phyloP scores from a whole-genome alignment of 2,113 vertebrate genomes.

The Stictonetta naevosa region DNA sequence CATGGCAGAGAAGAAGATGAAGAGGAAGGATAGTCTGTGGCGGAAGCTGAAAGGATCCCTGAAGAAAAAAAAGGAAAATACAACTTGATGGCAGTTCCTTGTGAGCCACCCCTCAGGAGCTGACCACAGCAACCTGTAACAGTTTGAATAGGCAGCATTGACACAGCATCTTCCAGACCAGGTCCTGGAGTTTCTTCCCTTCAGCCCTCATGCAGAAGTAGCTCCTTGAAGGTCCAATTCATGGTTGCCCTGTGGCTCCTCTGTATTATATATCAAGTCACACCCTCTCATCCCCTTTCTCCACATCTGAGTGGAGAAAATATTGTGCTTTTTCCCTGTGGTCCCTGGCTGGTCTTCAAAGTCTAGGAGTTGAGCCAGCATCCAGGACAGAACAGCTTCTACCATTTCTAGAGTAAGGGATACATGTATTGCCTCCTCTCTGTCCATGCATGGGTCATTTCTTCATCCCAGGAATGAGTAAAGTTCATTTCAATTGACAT shows the following conservation, averaged over 20 bases:
- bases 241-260: not conserved
- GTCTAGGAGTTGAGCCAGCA: not conserved
- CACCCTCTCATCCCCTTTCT: not conserved
- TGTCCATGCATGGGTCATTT: not conserved
- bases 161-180: conserved; percentile 12
- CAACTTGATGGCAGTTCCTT: conserved; percentile 50
- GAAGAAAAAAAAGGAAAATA: conserved; percentile 79
- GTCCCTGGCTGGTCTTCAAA: not conserved
- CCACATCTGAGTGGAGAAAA: not conserved
- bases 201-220: conserved; percentile 29
- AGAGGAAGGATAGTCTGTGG: conserved; percentile 81
- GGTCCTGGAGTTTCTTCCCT: not conserved
- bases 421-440: not conserved
- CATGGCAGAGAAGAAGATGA: conserved; percentile 75
- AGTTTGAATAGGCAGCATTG: conserved; percentile 44
- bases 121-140: not conserved
- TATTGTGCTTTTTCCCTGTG: not conserved
- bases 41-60: conserved; percentile 80
- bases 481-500: not conserved
- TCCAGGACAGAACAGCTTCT: not conserved
- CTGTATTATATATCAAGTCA: conserved; percentile 12
- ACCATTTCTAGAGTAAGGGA: not conserved
- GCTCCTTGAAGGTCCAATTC: not conserved
- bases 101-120: not conserved
- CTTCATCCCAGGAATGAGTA: not conserved